Conservation (phyloP, 2,113 vertebrate genomes). For the Sebastes schlegelii region DNA sequence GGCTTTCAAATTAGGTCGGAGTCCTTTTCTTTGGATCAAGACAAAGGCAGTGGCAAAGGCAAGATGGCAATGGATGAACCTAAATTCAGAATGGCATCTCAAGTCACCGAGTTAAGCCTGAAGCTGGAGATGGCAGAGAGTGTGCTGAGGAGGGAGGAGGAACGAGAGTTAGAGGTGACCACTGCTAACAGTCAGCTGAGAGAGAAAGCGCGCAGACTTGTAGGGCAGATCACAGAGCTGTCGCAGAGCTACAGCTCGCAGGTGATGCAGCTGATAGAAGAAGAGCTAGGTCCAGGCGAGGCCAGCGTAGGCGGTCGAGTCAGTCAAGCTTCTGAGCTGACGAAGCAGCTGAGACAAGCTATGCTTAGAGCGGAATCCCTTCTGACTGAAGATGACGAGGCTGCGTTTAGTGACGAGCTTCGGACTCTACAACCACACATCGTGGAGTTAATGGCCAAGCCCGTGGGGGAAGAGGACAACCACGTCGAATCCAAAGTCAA, state of each 20-base stretch:
- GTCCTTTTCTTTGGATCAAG: not conserved
- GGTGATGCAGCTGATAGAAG: constrained; percentile 71
- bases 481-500: constrained; percentile 36
- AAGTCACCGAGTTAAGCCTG: constrained; percentile 68
- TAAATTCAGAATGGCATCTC: constrained; percentile 70
- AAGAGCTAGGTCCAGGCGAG: constrained; percentile 72
- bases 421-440: constrained; percentile 59
- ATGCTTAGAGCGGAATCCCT: constrained; percentile 64
- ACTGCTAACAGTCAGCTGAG: constrained; percentile 65
- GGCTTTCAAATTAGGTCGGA: not conserved
- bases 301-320: constrained; percentile 47
- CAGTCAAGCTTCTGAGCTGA: constrained; percentile 52
- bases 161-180: constrained; percentile 55
- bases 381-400: constrained; percentile 60
- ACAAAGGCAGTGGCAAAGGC: not conserved
- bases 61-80: constrained; percentile 51
- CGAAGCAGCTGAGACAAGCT: constrained; percentile 64
- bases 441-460: constrained; percentile 45
- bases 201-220: constrained; percentile 50
- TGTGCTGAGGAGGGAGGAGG: constrained; percentile 63
- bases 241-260: constrained; percentile 55
- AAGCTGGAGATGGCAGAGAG: constrained; percentile 73
- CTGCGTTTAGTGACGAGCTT: constrained; percentile 52
- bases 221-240: constrained; percentile 67
- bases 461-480: constrained; percentile 33